Evolutionary conservation across 2,888 invertebrate species (phyloP).

Genomic region (Metacarcinus magister): DNA sequence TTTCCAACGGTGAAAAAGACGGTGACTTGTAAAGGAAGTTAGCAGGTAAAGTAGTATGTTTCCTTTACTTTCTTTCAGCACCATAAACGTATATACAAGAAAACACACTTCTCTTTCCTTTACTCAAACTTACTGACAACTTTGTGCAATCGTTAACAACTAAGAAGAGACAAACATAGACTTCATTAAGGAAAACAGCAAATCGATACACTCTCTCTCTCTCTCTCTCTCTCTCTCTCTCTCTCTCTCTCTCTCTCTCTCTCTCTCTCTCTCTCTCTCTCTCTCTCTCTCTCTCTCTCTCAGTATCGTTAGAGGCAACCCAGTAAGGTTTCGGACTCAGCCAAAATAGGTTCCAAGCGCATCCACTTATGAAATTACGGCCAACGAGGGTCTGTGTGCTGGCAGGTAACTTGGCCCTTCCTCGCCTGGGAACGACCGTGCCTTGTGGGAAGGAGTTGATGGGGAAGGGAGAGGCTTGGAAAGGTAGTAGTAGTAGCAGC

Average conservation of each 20-base stretch:
- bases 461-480: background rate
- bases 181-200: background rate
- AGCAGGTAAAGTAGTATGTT: too few relatives aligned
- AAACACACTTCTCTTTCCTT: background rate
- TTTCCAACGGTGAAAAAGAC: too few relatives aligned
- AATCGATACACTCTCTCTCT: background rate
- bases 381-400: conserved; percentile 26
- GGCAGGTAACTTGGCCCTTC: conserved; percentile 26
- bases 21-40: too few relatives aligned
- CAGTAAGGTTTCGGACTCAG: conserved; percentile 8
- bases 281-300: too few relatives aligned
- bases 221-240: conserved; percentile 9
- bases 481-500: background rate
- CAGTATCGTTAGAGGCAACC: conserved; percentile 4
- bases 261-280: background rate
- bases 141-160: background rate
- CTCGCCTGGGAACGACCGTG: conserved; percentile 11
- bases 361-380: conserved; percentile 26
- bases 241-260: conserved; percentile 13
- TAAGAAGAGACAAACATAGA: background rate
- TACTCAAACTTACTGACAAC: background rate
- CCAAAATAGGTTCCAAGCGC: conserved; percentile 26
- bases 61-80: background rate
- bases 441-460: conserved; percentile 5
- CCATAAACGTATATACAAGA: background rate